Evolutionary conservation across 2,888 invertebrate genomes (phyloP), one percentile per base, ranked within the genome.

Genomic region (Norana najaformis): DNA sequence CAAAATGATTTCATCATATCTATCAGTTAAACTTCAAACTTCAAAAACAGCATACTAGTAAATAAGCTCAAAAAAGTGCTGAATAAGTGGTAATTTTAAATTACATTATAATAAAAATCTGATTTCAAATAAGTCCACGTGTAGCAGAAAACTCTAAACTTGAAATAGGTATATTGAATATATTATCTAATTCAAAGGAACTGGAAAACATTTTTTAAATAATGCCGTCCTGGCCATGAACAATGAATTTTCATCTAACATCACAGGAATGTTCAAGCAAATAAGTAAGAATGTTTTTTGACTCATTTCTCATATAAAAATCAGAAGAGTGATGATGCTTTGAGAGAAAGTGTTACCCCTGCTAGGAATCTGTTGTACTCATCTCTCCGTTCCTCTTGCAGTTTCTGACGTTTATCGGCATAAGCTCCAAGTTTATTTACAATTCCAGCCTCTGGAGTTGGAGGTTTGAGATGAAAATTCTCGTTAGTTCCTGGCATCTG

Each of bases 341-440:
- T 30, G 6, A 69, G n/a, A n/a, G n/a, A n/a, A n/a, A 69, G 69
- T n/a, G 30, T 83, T 36, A 92, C 91, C 90, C 88, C 41, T 30
- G 90, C 89, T 37, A 92, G 41, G 53, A 91, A 53, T 83, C 89
- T 37, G 90, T 94, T 93, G 91, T 94, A 94, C 89, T 94, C 94
- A 37, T 91, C 90, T 41, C 92, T 92, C 90, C 93, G 92, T 90
- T 93, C 93, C 30, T 93, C 93, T 88, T 93, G 92, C 41, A 94
- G 92, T 88, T 91, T 92, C 89, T 93, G 92, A 89, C 92, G 88
- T 88, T 91, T 91, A 41, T 92, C 89, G 39, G 93, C 93, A 91
- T 94, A 93, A n/a, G 91, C 89, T 14, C 94, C 94, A 23, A 94
- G 88, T 83, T 91, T 91, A 8, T 83, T 89, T 23, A 91, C 89